phyloP scores from a whole-genome alignment of 2,797 vertebrate genomes.

The Neosalanx taihuensis region DNA sequence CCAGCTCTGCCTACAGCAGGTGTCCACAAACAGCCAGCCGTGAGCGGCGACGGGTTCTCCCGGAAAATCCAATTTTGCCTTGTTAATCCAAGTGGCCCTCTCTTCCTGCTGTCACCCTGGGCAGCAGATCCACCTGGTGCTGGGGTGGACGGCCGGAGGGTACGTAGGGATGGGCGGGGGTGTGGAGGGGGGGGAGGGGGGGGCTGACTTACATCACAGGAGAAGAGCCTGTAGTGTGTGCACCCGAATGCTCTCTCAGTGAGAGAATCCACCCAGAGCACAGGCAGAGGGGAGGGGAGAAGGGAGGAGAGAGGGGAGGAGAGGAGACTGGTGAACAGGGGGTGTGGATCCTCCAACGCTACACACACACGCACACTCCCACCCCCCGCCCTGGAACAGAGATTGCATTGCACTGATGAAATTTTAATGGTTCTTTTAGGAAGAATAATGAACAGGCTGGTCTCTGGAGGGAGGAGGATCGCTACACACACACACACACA shows the following conservation, averaged over 20 bases:
- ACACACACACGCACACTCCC: slow-evolving; percentile 38
- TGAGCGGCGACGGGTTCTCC: slow-evolving; percentile 16
- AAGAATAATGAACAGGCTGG: slow-evolving; percentile 79
- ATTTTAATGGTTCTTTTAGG: slow-evolving; percentile 84
- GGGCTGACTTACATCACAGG: slow-evolving; percentile 48
- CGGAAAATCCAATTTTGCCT: slow-evolving; percentile 48
- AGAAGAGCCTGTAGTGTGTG: slow-evolving; percentile 42
- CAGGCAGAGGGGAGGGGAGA: slow-evolving; percentile 9
- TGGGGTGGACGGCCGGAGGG: background rate
- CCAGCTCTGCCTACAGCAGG: slow-evolving; percentile 20
- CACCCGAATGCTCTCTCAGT: slow-evolving; percentile 33
- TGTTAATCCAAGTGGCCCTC: slow-evolving; percentile 32
- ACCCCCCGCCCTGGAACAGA: slow-evolving; percentile 63
- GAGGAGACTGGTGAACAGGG: slow-evolving; percentile 58
- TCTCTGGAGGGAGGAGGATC: slow-evolving; percentile 68
- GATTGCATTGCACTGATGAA: slow-evolving; percentile 80
- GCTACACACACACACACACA: slow-evolving; percentile 54
- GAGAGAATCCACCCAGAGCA: slow-evolving; percentile 40
- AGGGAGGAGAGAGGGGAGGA: slow-evolving; percentile 44
- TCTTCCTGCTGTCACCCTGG: slow-evolving; percentile 29
- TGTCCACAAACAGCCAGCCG: slow-evolving; percentile 35
- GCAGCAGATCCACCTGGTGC: slow-evolving; percentile 37
- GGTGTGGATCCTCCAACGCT: slow-evolving; percentile 55
- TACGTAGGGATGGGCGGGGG: background rate
- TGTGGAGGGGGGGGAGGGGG: slow-evolving; percentile 27